phyloP scores from a whole-genome alignment of 2,888 invertebrate species.

The Limnephilus lunatus region DNA sequence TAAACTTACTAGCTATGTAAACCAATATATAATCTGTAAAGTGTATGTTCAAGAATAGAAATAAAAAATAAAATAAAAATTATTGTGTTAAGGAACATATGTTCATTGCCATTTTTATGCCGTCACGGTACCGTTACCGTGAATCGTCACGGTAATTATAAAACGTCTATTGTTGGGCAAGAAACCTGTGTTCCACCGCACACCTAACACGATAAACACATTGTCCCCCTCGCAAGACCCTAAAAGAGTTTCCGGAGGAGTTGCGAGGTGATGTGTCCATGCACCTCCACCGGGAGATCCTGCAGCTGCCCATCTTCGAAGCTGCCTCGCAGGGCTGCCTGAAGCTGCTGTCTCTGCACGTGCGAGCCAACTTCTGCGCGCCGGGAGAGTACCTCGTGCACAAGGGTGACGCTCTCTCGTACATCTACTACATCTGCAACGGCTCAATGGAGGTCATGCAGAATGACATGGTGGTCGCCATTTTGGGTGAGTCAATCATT shows the following conservation, averaged over 20 bases:
- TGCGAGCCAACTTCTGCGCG: constrained; percentile 96
- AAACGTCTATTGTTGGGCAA: background rate
- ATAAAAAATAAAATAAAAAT: no score
- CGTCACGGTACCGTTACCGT: no score
- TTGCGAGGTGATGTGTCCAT: constrained; percentile 96
- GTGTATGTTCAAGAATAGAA: no score
- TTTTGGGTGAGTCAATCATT: constrained; percentile 85
- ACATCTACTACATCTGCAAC: constrained; percentile 96
- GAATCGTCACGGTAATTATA: no score
- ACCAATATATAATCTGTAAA: no score
- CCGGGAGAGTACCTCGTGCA: constrained; percentile 97
- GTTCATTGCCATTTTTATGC: no score
- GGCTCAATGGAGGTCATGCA: constrained; percentile 98
- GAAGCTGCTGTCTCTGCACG: constrained; percentile 93
- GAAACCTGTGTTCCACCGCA: background rate
- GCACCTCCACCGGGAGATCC: constrained; percentile 96
- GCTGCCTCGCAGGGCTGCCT: constrained; percentile 96
- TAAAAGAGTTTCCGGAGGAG: constrained; percentile 97
- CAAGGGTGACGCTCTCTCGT: constrained; percentile 94
- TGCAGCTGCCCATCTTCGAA: constrained; percentile 96
- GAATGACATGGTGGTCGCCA: constrained; percentile 97
- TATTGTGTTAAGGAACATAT: no score
- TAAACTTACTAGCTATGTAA: no score
- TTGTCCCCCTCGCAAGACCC: constrained; percentile 79
- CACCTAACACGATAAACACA: background rate